These are phyloP conservation scores for Myanophis thanlyinensis DNA, from an alignment of 2,113 vertebrate species.

Conservation along the genomic window DNA sequence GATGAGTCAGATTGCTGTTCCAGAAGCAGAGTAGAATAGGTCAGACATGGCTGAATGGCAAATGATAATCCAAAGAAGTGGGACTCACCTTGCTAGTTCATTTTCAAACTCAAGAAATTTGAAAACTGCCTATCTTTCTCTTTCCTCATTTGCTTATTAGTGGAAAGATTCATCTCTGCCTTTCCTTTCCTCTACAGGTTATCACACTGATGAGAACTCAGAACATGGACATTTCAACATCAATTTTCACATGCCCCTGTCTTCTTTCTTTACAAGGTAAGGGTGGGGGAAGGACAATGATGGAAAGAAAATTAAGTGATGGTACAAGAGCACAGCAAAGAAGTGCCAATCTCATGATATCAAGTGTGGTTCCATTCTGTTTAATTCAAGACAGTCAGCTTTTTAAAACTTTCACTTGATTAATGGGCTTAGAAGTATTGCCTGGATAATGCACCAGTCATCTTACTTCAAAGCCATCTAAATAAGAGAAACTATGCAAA, in stretches of 20 bases:
- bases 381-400: not conserved
- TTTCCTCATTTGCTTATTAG: not conserved
- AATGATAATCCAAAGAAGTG: not conserved
- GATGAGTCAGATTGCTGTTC: not conserved
- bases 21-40: not conserved
- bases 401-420: constrained; percentile 11
- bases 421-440: constrained; percentile 5
- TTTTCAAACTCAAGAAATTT: not conserved
- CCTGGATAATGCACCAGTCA: not conserved
- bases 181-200: constrained; percentile 10
- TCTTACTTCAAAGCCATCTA: constrained; percentile 8
- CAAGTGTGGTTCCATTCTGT: not conserved
- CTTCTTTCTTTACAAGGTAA: not conserved
- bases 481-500: not conserved
- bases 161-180: not conserved
- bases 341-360: not conserved
- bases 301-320: constrained; percentile 22
- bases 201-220: not conserved
- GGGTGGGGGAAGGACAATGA: not conserved
- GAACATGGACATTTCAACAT: not conserved
- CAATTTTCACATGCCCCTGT: not conserved
- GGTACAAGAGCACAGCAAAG: not conserved
- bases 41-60: not conserved
- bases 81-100: not conserved
- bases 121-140: too few species aligned